Percentiles rank a stretch among this genome's conserved stretches.
These are phyloP conservation scores for Anthoptus insignis DNA, from an alignment of 2,888 invertebrate genomes.

Conservation along the genomic window DNA sequence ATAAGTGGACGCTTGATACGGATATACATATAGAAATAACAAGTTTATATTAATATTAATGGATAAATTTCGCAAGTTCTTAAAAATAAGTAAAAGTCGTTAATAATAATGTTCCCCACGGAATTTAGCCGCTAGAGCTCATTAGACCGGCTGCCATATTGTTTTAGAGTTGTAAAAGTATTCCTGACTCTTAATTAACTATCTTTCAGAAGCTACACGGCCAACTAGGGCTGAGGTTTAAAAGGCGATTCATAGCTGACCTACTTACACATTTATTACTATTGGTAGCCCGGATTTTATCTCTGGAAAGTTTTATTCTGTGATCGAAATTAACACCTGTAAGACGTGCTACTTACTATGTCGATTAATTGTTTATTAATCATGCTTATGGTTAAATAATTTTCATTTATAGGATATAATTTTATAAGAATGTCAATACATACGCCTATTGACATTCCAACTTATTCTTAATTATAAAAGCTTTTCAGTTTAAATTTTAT, in stretches of 20 bases:
- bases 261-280: constrained; percentile 14
- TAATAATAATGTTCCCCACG: constrained; percentile 15
- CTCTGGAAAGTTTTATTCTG: background rate
- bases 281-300: background rate
- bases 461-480: too few relatives aligned
- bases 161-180: constrained; percentile 34
- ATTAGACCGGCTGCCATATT: constrained; percentile 24
- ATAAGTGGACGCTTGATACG: too few relatives aligned
- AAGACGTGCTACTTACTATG: too few relatives aligned
- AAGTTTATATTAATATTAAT: too few relatives aligned
- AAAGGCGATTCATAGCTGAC: constrained; percentile 24
- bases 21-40: too few relatives aligned
- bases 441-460: too few relatives aligned
- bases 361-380: too few relatives aligned
- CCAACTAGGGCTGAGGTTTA: constrained; percentile 19
- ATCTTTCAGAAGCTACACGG: constrained; percentile 27
- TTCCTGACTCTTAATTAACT: constrained; percentile 34
- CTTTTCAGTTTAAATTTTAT: too few relatives aligned
- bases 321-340: background rate
- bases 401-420: too few relatives aligned
- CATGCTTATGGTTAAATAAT: too few relatives aligned
- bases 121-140: constrained; percentile 18
- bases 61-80: background rate
- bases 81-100: background rate
- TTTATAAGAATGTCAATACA: too few relatives aligned